A percentile compares a stretch with the other conserved stretches of the same genome.
These are phyloP conservation scores for Ianthella basta DNA, from an alignment of 37 sponge, comb jelly and placozoan genomes.

Conservation along the genomic window DNA sequence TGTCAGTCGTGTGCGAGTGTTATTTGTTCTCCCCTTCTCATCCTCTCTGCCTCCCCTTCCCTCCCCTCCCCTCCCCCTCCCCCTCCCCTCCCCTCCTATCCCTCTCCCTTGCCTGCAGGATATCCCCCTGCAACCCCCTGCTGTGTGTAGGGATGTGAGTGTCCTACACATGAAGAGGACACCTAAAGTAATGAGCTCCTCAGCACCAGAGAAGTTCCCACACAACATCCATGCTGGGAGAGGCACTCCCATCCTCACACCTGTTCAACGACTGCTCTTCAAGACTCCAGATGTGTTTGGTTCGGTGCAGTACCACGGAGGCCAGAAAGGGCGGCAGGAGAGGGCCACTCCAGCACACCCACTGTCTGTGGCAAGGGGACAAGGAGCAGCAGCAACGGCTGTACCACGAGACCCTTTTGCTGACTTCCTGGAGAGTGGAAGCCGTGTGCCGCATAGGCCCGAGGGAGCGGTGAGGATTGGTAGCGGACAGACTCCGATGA, in stretches of 20 bases:
- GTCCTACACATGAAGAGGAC: background rate
- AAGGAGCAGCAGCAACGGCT: too few relatives aligned
- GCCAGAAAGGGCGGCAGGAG: too few relatives aligned
- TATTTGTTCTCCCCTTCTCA: background rate
- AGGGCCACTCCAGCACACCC: too few relatives aligned
- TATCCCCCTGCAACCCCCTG: slow-evolving; percentile 8
- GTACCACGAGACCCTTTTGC: slow-evolving; percentile 3
- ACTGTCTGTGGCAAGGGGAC: too few relatives aligned
- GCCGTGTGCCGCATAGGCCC: background rate
- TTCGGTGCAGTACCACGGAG: background rate
- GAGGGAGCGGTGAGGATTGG: slow-evolving; percentile 15
- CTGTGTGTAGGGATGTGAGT: background rate
- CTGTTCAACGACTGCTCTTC: slow-evolving; percentile 9
- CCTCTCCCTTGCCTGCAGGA: slow-evolving; percentile 9
- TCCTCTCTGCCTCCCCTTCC: background rate
- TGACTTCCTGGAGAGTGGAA: background rate
- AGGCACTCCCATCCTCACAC: slow-evolving; percentile 21
- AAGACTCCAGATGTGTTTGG: slow-evolving; percentile 10
- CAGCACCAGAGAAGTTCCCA: slow-evolving; percentile 30
- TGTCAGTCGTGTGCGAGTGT: background rate
- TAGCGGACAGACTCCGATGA: slow-evolving; percentile 25
- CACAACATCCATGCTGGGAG: background rate
- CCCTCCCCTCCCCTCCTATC: slow-evolving; percentile 40
- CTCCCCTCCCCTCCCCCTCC: slow-evolving; percentile 22
- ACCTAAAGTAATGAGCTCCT: slow-evolving; percentile 32